Evolutionary conservation across 2,888 invertebrate genomes (phyloP).

Genomic region (Habroteleia sp.): DNA sequence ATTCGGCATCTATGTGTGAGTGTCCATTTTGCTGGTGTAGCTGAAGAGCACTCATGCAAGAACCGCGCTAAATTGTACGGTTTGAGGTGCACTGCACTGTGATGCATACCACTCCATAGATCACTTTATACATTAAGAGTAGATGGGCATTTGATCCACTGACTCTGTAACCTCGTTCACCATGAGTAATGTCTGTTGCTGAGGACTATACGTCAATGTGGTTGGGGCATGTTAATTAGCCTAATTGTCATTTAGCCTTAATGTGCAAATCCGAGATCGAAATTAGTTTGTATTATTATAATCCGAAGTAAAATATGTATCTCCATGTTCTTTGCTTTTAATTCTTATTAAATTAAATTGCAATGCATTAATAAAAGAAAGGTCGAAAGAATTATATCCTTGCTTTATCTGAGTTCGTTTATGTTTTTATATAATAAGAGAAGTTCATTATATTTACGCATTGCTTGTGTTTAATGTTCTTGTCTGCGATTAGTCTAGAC

Average conservation of each 20-base stretch:
- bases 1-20: constrained; percentile 11
- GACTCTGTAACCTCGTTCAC: constrained; percentile 71
- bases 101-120: constrained; percentile 53
- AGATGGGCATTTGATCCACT: constrained; percentile 65
- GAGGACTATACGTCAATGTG: constrained; percentile 9
- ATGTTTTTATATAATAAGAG: too few species aligned
- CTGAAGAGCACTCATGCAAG: constrained; percentile 37
- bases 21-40: constrained; percentile 12
- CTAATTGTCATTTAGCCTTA: background rate
- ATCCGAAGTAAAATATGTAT: too few species aligned
- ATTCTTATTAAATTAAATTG: too few species aligned
- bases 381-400: too few species aligned
- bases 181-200: constrained; percentile 63
- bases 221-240: constrained; percentile 5
- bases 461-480: background rate
- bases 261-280: background rate
- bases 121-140: constrained; percentile 32
- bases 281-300: background rate
- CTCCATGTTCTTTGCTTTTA: too few species aligned
- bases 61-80: constrained; percentile 25
- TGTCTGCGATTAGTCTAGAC: constrained; percentile 14
- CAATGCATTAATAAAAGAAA: too few species aligned
- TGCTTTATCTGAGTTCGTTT: too few species aligned
- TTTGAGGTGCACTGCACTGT: constrained; percentile 36
- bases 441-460: too few species aligned